A percentile compares a stretch with the other conserved stretches of the same genome.
phyloP scores from a whole-genome alignment of 92 coral and sea anemone genomes.

The Zoanthus sociatus region DNA sequence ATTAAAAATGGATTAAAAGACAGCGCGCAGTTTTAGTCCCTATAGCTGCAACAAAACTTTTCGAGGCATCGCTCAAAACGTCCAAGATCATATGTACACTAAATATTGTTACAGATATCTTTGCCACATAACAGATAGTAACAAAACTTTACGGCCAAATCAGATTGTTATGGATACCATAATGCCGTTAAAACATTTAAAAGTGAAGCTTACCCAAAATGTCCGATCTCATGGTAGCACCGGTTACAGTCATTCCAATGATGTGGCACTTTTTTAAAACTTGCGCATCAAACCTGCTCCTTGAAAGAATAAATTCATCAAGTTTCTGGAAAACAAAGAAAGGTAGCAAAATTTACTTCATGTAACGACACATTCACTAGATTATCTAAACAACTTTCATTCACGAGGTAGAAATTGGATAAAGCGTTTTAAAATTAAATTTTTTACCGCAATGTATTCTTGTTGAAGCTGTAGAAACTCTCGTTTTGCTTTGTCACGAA shows the following conservation, averaged over 20 bases:
- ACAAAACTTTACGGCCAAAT: no score
- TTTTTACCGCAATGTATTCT: neutral
- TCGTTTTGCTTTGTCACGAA: constrained; percentile 17
- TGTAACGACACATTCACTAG: no score
- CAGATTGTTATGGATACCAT: no score
- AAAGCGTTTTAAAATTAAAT: neutral
- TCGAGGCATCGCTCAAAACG: no score
- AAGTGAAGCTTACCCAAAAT: constrained; percentile 39
- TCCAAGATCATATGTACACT: no score
- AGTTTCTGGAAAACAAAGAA: constrained; percentile 3
- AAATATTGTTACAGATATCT: no score
- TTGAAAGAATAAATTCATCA: neutral
- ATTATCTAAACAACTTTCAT: neutral
- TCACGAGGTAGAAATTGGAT: neutral
- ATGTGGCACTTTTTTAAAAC: constrained; percentile 35
- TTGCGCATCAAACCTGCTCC: neutral
- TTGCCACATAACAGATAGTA: no score
- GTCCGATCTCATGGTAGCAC: constrained; percentile 54
- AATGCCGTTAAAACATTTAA: no score
- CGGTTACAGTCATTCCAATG: constrained; percentile 62
- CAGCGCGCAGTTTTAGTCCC: no score
- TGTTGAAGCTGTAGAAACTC: neutral
- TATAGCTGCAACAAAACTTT: no score
- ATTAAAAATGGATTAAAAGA: no score
- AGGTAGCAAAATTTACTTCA: no score